These are phyloP conservation scores for Sialia sialis DNA, from an alignment of 2,113 vertebrate genomes.

Conservation along the genomic window DNA sequence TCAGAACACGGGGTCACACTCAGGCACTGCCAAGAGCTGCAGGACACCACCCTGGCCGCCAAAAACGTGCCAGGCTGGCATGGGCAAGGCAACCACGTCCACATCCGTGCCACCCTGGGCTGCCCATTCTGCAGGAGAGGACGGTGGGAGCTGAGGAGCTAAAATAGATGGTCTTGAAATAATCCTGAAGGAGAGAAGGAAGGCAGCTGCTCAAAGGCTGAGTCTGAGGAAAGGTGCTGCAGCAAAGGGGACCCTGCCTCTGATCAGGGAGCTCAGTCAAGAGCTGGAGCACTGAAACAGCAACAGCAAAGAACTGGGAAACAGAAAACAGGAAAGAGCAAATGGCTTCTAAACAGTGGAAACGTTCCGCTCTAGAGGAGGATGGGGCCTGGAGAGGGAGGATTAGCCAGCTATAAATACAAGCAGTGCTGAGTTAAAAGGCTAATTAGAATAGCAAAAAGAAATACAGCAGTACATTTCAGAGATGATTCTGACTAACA, in stretches of 20 bases:
- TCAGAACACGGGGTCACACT: neutral
- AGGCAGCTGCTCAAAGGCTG: slow-evolving; percentile 49
- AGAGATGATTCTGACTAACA: slow-evolving; percentile 45
- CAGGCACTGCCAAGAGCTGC: fast-evolving
- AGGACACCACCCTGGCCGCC: fast-evolving
- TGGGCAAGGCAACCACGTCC: fast-evolving
- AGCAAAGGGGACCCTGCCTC: slow-evolving; percentile 41
- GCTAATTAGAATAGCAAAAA: slow-evolving; percentile 63
- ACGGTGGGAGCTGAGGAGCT: neutral
- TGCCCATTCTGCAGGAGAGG: neutral
- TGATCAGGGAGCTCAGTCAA: slow-evolving; percentile 37
- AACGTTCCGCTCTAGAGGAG: slow-evolving; percentile 24
- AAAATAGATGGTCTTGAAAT: slow-evolving; percentile 3
- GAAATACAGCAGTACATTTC: slow-evolving; percentile 52
- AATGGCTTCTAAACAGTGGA: slow-evolving; percentile 3
- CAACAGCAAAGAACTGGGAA: neutral
- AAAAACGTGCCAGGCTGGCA: fast-evolving
- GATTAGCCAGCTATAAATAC: slow-evolving; percentile 63
- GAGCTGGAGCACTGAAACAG: slow-evolving; percentile 9
- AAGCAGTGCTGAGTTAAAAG: slow-evolving; percentile 56
- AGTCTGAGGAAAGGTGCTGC: slow-evolving; percentile 3
- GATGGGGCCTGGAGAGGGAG: slow-evolving; percentile 33
- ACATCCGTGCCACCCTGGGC: neutral
- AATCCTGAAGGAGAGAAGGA: neutral
- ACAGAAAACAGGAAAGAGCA: slow-evolving; percentile 35